phyloP scores from a whole-genome alignment of 2,113 vertebrate species.

The Chloropsis hardwickii region DNA sequence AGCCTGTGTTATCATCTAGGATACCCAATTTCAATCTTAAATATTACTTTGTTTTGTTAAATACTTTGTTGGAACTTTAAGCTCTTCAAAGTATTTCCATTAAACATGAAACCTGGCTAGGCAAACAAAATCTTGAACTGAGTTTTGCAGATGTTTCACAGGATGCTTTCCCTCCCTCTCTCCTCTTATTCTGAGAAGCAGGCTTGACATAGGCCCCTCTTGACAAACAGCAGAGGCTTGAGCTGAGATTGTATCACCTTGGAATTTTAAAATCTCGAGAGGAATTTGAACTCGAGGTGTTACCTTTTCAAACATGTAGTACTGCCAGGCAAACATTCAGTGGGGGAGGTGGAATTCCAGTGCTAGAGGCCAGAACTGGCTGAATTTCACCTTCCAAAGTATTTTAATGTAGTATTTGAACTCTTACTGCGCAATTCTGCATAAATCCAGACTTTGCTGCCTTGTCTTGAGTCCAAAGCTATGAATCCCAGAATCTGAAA shows the following conservation, averaged over 20 bases:
- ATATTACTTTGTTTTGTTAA: not conserved
- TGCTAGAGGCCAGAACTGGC: not conserved
- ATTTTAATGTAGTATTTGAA: not conserved
- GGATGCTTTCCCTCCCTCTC: not conserved
- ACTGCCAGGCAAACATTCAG: not conserved
- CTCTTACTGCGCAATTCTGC: not conserved
- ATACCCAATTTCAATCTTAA: not conserved
- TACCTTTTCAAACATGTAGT: not conserved
- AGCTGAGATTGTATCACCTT: not conserved
- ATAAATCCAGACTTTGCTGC: not conserved
- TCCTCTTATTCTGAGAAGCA: not conserved
- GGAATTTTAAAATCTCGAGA: slow-evolving; percentile 50
- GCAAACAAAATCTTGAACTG: not conserved
- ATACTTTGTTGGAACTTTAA: not conserved
- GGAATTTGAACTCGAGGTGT: slow-evolving; percentile 33
- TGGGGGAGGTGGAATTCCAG: not conserved
- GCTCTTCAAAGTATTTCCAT: not conserved
- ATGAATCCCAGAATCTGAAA: not conserved
- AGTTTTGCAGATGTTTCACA: not conserved
- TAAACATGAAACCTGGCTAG: not conserved
- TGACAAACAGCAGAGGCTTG: slow-evolving; percentile 19
- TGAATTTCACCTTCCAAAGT: not conserved
- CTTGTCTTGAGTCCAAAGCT: not conserved
- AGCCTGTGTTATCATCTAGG: not conserved
- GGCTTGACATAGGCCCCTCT: not conserved